A percentile compares a stretch with the other conserved stretches of the same genome.
Conservation (phyloP, 2,888 invertebrate species). For the Sclerodermus sp. region DNA sequence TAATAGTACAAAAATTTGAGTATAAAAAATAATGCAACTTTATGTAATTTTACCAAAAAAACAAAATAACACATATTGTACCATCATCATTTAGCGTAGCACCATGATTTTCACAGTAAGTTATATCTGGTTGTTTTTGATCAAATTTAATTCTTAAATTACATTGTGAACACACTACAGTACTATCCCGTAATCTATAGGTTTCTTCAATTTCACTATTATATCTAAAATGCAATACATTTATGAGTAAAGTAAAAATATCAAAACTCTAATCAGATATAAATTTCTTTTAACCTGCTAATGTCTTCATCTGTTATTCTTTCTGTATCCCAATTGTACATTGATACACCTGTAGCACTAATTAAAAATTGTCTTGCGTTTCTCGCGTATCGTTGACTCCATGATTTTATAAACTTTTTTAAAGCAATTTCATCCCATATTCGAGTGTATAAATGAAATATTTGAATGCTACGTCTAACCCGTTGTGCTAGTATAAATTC, state of each 20-base stretch:
- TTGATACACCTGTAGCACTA: conserved; percentile 61
- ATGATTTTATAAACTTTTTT: conserved; percentile 59
- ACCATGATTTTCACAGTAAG: conserved; percentile 59
- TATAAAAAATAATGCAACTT: background rate
- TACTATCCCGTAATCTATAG: conserved; percentile 60
- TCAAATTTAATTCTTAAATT: conserved; percentile 57
- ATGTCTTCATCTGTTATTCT: conserved; percentile 64
- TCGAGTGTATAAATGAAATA: conserved; percentile 65
- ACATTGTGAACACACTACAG: conserved; percentile 61
- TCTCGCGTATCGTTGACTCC: conserved; percentile 56
- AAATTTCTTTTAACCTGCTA: conserved; percentile 46
- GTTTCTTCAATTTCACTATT: conserved; percentile 65
- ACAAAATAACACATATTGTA: conserved; percentile 2
- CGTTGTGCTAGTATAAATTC: conserved; percentile 62
- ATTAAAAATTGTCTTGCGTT: conserved; percentile 63
- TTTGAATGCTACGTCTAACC: conserved; percentile 66
- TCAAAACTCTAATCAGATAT: background rate
- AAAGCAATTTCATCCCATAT: conserved; percentile 67
- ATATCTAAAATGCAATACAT: conserved; percentile 47
- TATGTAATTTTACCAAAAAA: background rate
- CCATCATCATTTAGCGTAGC: conserved; percentile 18
- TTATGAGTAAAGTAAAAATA: background rate
- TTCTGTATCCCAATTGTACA: conserved; percentile 67
- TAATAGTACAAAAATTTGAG: background rate
- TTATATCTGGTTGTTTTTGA: conserved; percentile 50